Evolutionary conservation across 30 jellyfish, hydroid and myxozoan genomes (phyloP).

Genomic region (Chrysaora quinquecirrha): DNA sequence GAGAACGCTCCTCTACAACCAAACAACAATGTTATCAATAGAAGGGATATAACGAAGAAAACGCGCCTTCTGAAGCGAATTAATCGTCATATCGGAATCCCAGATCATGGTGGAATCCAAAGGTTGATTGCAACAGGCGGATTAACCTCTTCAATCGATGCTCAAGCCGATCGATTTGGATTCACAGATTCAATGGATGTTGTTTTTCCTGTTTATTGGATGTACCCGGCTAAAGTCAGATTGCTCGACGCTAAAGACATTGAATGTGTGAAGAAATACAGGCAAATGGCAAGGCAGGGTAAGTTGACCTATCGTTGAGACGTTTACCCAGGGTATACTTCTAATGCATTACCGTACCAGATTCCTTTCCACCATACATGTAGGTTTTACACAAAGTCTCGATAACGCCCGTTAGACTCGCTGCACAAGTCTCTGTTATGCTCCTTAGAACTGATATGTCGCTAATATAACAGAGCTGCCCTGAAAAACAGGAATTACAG

Average conservation of each 20-base stretch:
- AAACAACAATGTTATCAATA: background rate
- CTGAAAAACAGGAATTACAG: too few species aligned
- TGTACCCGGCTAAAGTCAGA: conserved; percentile 86
- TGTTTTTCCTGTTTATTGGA: conserved; percentile 81
- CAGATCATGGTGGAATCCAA: conserved; percentile 97
- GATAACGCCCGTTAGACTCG: too few species aligned
- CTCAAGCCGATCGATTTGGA: conserved; percentile 41
- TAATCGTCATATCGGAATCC: conserved; percentile 79
- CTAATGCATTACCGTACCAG: too few species aligned
- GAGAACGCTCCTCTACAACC: background rate
- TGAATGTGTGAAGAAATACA: conserved; percentile 73
- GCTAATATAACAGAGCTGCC: too few species aligned
- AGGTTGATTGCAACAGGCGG: conserved; percentile 87
- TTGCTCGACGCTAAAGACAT: conserved; percentile 59
- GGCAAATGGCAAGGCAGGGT: conserved; percentile 80
- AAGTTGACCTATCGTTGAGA: too few species aligned
- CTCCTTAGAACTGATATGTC: too few species aligned
- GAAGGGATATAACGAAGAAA: background rate
- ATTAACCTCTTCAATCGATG: conserved; percentile 54
- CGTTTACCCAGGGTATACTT: too few species aligned
- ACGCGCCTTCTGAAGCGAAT: background rate
- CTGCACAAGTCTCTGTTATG: too few species aligned
- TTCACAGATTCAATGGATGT: conserved; percentile 79
- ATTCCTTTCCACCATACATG: too few species aligned
- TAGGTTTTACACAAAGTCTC: too few species aligned